Evolutionary conservation across 2,888 invertebrate species (phyloP), one percentile per base, ranked within the genome.

Genomic region (Cryptosula pallasiana): DNA sequence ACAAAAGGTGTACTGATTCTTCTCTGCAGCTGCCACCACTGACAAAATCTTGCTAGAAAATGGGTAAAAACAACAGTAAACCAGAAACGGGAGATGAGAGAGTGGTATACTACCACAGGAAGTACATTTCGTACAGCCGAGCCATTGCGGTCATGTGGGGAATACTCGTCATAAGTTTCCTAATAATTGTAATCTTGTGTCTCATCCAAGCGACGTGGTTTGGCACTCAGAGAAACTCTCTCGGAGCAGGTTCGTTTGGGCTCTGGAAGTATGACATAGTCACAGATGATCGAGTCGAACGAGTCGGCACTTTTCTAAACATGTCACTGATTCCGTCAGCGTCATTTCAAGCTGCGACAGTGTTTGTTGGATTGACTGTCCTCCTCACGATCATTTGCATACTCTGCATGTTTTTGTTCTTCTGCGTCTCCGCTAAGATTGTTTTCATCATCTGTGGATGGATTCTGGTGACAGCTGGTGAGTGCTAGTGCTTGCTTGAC

Each of bases 121-220:
- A 80, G 71, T 86, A 86, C 76, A 80, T 82, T 1, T 76, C 85
- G 45, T 86, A 87, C 79, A 85, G 86, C 69, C 78, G 85, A 73
- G 96, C 96, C 71, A 94, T 98, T 76, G 95, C 95, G 71, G 95
- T 97, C 74, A 88, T 97, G 78, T 98, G 98, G 98, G 96, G 93
- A 75, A 93, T 98, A 82, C 96, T 98, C 86, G 94, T 95, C 77
- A 92, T 97, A 83, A 96, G 96, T 87, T 96, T 94, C 85, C 94
- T 94, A 76, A 95, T 98, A 81, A 94, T 99, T 81, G 91, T 92
- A 80, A 91, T 94, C 78, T 94, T 98, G 36, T 93, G 95, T 1
- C 95, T 98, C 85, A 91, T 97, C 73, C 96, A 96, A 75, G 95
- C 95, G 58, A 83, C 84, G 71, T 86, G 86, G 86, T 81, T 87